Base-by-base conservation (phyloP, 1,140 invertebrate genomes). In the Ceratina australensis region DNA sequence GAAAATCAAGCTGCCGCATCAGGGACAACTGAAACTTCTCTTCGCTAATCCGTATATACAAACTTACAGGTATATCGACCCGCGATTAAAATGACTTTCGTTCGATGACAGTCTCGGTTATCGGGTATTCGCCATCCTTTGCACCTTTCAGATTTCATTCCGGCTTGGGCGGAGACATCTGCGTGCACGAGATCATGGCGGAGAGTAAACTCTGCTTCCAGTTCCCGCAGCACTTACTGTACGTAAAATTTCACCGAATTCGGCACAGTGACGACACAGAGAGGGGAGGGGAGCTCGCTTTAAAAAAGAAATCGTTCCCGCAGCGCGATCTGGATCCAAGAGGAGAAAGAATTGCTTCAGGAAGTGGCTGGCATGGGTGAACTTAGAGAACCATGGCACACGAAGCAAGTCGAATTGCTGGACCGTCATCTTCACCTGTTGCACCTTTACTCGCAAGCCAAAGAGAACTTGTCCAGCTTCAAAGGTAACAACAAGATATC, bases 121-220 rank as follows among this genome's bases (percentile, higher is more conserved):
- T 42, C 33, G 33, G 33, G 10, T 42, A 10, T 42, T 42, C 10
- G 33, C 10, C 33, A 7, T 42, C 33, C 33, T 69, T 10, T 12
- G 26, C 22, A n/a, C n/a, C 0, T 74, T 68, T 67, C 56, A 91
- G 92, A 83, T 97, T 98, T 91, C 97, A 98, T 89, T 98, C 97
- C 0, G 96, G 96, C 5, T 93, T 98, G 8, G 96, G 97, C 3
- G 96, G 97, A 7, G 97, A 98, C 90, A 97, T 99, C 59, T 96
- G 96, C 72, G 97, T 98, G 3, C 96, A 98, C 86, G 98, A 99
- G 92, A 96, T 97, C 73, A 97, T 99, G 96, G 95, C 97, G 0
- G 98, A 99, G 90, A 96, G 96, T 69, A 96, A 95, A 87, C 90
- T 98, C 1, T 96, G 97, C 84, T 98, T 97, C 85, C 92, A 94